Evolutionary conservation across 2,888 invertebrate species (phyloP).

Genomic region (Myopa testacea): DNA sequence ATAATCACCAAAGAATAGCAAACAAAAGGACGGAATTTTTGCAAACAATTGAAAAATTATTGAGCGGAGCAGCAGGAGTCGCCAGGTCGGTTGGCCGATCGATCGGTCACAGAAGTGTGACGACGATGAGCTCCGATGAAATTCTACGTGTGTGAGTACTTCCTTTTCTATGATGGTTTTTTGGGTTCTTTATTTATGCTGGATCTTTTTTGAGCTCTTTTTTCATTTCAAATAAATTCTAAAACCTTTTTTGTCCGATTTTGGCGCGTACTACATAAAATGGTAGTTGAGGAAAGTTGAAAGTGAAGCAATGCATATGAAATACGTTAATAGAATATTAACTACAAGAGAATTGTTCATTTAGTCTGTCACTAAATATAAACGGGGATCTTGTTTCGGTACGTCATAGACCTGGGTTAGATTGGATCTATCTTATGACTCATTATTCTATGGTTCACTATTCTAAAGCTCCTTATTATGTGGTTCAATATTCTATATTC

Average conservation of each 20-base stretch:
- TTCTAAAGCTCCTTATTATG: too few relatives aligned
- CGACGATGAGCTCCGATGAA: background rate
- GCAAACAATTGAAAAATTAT: background rate
- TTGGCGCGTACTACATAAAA: background rate
- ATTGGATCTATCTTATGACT: too few relatives aligned
- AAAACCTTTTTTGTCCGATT: background rate
- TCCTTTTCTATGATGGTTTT: background rate
- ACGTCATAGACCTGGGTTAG: too few relatives aligned
- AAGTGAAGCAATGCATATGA: background rate
- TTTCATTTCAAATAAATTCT: background rate
- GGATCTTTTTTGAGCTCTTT: background rate
- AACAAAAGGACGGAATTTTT: conserved; percentile 25
- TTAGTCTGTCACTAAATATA: too few relatives aligned
- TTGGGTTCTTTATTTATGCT: background rate
- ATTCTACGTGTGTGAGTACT: background rate
- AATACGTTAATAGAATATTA: conserved; percentile 8
- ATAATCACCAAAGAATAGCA: conserved; percentile 25
- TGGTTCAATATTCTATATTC: too few relatives aligned
- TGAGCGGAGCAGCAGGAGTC: background rate
- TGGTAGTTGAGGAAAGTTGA: background rate
- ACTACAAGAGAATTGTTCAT: background rate
- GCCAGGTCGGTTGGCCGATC: background rate
- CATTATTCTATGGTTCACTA: too few relatives aligned
- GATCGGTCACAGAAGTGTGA: background rate
- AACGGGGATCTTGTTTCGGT: too few relatives aligned